phyloP scores from a whole-genome alignment of 2,113 vertebrate species.

The Lucifuga dentata region DNA sequence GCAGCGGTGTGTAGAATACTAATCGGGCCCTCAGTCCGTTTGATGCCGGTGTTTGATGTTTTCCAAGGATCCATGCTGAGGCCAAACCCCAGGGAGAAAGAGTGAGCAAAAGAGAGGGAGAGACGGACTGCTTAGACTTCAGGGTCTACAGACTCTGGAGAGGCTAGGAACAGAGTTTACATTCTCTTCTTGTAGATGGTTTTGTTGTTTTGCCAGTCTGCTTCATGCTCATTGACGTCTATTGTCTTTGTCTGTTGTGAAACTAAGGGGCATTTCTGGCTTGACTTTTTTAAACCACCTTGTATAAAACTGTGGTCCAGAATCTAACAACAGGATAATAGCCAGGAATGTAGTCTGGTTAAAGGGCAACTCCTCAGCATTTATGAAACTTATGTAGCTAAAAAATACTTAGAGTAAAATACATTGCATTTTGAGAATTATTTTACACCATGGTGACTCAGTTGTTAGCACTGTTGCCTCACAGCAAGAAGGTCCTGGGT shows the following conservation, averaged over 20 bases:
- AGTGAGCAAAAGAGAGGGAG: slow-evolving; percentile 42
- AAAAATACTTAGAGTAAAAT: slow-evolving; percentile 30
- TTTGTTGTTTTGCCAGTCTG: slow-evolving; percentile 65
- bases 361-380: slow-evolving; percentile 34
- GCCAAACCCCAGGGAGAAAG: slow-evolving; percentile 57
- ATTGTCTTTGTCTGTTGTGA: slow-evolving; percentile 70
- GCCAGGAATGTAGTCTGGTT: slow-evolving; percentile 60
- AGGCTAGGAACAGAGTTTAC: slow-evolving; percentile 58
- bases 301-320: slow-evolving; percentile 69
- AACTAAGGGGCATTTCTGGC: slow-evolving; percentile 62
- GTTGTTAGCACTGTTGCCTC: too few relatives aligned
- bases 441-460: slow-evolving; percentile 1
- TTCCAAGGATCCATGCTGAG: slow-evolving; percentile 62
- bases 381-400: slow-evolving; percentile 40
- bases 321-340: slow-evolving; percentile 64
- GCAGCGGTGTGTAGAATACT: slow-evolving; percentile 80
- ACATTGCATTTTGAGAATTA: neutral
- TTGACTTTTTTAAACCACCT: slow-evolving; percentile 62
- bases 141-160: slow-evolving; percentile 30
- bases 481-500: too few relatives aligned
- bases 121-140: slow-evolving; percentile 25
- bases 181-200: slow-evolving; percentile 53
- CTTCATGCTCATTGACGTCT: slow-evolving; percentile 59
- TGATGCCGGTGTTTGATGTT: slow-evolving; percentile 79
- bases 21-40: slow-evolving; percentile 73